These are phyloP conservation scores for Micropoecilia bifurca DNA, from an alignment of 2,797 vertebrate genomes.

Conservation along the genomic window DNA sequence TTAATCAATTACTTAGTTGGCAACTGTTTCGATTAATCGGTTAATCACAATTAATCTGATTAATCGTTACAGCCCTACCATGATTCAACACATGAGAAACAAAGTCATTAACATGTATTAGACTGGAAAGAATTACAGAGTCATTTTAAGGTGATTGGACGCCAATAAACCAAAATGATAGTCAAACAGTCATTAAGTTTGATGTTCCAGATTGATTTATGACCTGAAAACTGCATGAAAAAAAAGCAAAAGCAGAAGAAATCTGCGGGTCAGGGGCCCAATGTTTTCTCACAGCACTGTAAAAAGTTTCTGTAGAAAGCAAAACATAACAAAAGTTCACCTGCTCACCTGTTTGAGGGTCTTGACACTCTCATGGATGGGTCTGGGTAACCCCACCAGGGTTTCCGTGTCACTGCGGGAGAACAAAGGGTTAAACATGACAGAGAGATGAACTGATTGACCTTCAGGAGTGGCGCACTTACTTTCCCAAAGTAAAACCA, in stretches of 20 bases:
- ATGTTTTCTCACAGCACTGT: background rate
- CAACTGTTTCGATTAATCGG: too few relatives aligned
- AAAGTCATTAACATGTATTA: background rate
- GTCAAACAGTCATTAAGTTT: background rate
- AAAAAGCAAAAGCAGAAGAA: background rate
- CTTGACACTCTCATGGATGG: slow-evolving; percentile 97
- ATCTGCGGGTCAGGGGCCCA: background rate
- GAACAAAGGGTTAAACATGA: background rate
- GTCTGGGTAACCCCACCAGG: slow-evolving; percentile 92
- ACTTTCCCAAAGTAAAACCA: slow-evolving; percentile 96
- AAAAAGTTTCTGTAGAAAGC: background rate
- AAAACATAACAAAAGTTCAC: background rate
- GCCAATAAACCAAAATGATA: background rate
- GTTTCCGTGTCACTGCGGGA: slow-evolving; percentile 92
- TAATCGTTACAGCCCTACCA: too few relatives aligned
- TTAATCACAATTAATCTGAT: too few relatives aligned
- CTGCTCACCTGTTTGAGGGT: slow-evolving; percentile 92
- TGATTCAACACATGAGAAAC: background rate
- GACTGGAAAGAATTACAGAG: background rate
- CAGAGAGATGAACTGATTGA: background rate
- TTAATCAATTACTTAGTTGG: too few relatives aligned
- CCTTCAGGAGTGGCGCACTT: slow-evolving; percentile 60
- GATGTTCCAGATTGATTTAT: background rate
- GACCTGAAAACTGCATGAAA: background rate
- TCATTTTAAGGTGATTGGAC: background rate